Percentiles rank a stretch among this genome's conserved stretches.
These are phyloP conservation scores for Lasioglossum vierecki DNA, from an alignment of 2,888 invertebrate species.

Conservation along the genomic window DNA sequence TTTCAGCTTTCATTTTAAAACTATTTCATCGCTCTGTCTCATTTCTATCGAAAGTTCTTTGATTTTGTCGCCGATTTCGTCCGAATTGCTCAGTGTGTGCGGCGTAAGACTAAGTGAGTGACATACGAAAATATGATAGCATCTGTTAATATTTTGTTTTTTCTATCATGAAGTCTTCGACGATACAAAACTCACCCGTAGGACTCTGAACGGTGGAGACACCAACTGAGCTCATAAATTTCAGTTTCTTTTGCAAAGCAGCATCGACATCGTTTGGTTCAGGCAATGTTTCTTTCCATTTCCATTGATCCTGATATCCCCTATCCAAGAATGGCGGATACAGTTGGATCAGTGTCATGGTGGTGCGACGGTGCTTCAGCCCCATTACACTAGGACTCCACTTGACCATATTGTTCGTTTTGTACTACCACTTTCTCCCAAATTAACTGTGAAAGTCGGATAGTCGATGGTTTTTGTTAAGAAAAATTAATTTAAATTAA, in stretches of 20 bases:
- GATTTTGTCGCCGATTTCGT: too few species aligned
- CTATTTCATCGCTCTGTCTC: too few species aligned
- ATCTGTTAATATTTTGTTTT: not conserved
- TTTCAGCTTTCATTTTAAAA: too few species aligned
- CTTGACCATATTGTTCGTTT: not conserved
- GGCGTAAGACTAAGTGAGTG: too few species aligned
- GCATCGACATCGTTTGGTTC: slow-evolving; percentile 15
- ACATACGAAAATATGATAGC: not conserved
- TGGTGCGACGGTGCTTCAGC: not conserved
- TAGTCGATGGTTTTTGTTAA: not conserved
- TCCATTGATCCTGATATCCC: not conserved
- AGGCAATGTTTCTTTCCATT: not conserved
- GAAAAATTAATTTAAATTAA: not conserved
- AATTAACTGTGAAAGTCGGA: not conserved
- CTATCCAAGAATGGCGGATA: slow-evolving; percentile 34
- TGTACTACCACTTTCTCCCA: not conserved
- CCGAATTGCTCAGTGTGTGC: too few species aligned
- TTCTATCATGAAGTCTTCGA: not conserved
- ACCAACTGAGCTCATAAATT: not conserved
- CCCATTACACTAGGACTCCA: not conserved
- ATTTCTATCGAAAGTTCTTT: too few species aligned
- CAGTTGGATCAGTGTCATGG: not conserved
- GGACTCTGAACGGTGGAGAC: not conserved
- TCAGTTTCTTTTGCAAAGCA: not conserved
- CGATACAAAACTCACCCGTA: not conserved